Evolutionary conservation across 2,797 vertebrate species (phyloP).

Genomic region (Alcedo quadribrachys): DNA sequence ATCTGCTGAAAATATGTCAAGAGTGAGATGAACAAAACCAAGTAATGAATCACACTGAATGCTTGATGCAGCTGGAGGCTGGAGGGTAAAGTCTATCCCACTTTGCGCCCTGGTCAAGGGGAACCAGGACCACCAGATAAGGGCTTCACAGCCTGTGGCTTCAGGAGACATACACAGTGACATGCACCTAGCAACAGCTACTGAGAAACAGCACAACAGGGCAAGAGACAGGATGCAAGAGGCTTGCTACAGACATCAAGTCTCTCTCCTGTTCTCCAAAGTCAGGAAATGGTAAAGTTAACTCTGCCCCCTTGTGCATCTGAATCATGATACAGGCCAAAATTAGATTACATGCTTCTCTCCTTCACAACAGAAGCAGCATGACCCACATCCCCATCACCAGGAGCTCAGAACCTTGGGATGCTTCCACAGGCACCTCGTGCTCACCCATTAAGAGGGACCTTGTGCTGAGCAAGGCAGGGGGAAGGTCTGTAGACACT

Average conservation of each 20-base stretch:
- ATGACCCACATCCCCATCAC: neutral
- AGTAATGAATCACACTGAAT: conserved; percentile 11
- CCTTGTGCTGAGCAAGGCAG: too few relatives aligned
- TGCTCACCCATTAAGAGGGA: rapidly evolving
- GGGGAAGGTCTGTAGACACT: rapidly evolving
- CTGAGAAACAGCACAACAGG: rapidly evolving
- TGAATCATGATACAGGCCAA: neutral
- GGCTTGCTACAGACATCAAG: rapidly evolving
- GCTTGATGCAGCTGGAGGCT: neutral
- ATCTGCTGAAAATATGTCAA: conserved; percentile 69
- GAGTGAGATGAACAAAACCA: conserved; percentile 37
- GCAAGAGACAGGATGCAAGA: rapidly evolving
- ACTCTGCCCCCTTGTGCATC: conserved; percentile 13
- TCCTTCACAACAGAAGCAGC: neutral
- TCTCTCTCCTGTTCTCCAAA: neutral
- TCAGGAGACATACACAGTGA: rapidly evolving
- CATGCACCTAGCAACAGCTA: neutral
- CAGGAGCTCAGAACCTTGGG: neutral
- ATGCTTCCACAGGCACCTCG: rapidly evolving
- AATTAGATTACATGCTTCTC: neutral
- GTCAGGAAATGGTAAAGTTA: neutral
- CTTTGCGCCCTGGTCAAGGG: neutral
- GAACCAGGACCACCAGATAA: neutral
- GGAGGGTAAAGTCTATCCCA: neutral
- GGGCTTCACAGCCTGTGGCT: neutral